Evolutionary conservation across 1,140 invertebrate species (phyloP).

Genomic region (Asbolus verrucosus): DNA sequence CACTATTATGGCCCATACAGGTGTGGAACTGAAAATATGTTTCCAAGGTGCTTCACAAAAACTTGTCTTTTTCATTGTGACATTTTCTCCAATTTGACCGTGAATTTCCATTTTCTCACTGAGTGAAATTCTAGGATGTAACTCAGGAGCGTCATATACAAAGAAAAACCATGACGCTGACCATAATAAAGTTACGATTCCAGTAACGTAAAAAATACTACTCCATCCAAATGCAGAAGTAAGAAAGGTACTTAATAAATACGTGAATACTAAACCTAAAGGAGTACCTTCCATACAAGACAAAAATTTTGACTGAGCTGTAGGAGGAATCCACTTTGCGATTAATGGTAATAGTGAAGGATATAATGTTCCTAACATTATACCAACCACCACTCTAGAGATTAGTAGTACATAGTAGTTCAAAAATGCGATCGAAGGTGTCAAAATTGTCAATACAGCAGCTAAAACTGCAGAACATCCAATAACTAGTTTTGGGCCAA

Average conservation of each 20-base stretch:
- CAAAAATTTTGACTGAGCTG: slow-evolving; percentile 17
- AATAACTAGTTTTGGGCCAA: neutral
- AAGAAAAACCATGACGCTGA: slow-evolving; percentile 8
- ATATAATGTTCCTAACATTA: slow-evolving; percentile 1
- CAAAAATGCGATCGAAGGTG: neutral
- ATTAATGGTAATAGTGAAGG: slow-evolving; percentile 3
- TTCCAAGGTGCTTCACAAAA: slow-evolving; percentile 15
- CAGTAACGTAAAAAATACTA: slow-evolving; percentile 18
- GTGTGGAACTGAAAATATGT: neutral
- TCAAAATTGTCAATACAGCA: slow-evolving; percentile 4
- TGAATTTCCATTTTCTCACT: too few species aligned
- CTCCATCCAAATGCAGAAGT: slow-evolving; percentile 3
- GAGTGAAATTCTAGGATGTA: slow-evolving; percentile 23
- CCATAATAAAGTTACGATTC: neutral
- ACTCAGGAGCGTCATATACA: neutral
- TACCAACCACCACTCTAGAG: neutral
- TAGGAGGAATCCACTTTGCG: slow-evolving; percentile 1
- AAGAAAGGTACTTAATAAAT: neutral
- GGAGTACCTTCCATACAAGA: neutral
- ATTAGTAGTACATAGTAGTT: slow-evolving; percentile 9
- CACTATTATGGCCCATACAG: slow-evolving; percentile 1
- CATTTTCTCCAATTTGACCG: slow-evolving; percentile 1
- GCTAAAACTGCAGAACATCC: slow-evolving; percentile 8
- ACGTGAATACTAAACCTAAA: neutral
- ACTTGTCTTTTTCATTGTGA: neutral